Conservation (phyloP, 2,888 invertebrate genomes). For the Stratiomys singularior region DNA sequence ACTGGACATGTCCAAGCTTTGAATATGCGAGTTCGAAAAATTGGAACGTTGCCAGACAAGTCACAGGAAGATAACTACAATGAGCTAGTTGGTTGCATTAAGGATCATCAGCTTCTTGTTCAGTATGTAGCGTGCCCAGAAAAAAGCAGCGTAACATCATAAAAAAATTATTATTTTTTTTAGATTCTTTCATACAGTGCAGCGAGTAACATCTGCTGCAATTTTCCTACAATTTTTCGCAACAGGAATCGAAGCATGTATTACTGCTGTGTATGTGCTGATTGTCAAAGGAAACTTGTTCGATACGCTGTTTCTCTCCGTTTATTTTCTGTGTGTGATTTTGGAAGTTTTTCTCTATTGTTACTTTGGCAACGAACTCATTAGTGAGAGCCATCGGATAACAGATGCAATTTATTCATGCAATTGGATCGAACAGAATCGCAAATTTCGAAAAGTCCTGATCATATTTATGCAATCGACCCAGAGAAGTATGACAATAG, state of each 20-base stretch:
- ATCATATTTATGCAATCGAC: slow-evolving; percentile 68
- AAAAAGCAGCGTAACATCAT: neutral
- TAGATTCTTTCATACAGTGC: slow-evolving; percentile 10
- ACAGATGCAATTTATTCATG: slow-evolving; percentile 68
- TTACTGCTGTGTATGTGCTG: slow-evolving; percentile 19
- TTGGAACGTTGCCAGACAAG: neutral
- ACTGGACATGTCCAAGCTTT: neutral
- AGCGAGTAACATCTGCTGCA: slow-evolving; percentile 2
- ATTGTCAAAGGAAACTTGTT: neutral
- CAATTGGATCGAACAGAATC: slow-evolving; percentile 69
- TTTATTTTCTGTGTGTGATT: slow-evolving; percentile 58
- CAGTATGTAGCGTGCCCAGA: neutral
- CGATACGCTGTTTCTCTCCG: neutral
- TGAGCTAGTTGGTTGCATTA: slow-evolving; percentile 32
- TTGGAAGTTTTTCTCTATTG: slow-evolving; percentile 69
- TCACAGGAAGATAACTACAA: slow-evolving; percentile 1
- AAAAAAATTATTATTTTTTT: neutral
- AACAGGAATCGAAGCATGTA: slow-evolving; percentile 24
- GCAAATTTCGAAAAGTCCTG: slow-evolving; percentile 64
- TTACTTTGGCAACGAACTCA: slow-evolving; percentile 69
- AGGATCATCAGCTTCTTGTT: slow-evolving; percentile 27
- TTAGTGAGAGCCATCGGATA: slow-evolving; percentile 67
- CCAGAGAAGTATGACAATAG: slow-evolving; percentile 67
- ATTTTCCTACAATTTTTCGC: slow-evolving; percentile 30
- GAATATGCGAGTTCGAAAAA: neutral